Percentiles rank a stretch among this genome's conserved stretches.
phyloP scores from a whole-genome alignment of 2,113 vertebrate species.

The Dicrurus megarhynchus region DNA sequence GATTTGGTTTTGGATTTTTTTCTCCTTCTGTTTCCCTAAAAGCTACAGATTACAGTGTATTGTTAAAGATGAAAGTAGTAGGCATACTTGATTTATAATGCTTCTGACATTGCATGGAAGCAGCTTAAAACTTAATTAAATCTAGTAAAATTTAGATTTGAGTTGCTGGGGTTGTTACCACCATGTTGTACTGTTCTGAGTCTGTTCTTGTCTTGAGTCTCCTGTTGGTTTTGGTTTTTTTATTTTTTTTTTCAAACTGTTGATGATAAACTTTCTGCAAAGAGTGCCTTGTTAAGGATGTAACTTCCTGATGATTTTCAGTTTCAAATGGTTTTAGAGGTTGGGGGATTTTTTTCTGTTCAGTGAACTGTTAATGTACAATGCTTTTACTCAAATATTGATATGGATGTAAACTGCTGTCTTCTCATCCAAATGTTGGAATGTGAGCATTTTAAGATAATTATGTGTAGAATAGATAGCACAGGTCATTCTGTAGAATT shows the following conservation, averaged over 20 bases:
- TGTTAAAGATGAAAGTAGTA: background rate
- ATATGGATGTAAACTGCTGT: background rate
- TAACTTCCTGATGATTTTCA: background rate
- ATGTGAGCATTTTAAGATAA: background rate
- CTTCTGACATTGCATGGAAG: background rate
- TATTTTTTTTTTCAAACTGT: background rate
- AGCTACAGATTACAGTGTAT: background rate
- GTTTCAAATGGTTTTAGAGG: background rate
- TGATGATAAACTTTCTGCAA: background rate
- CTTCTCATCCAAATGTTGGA: background rate
- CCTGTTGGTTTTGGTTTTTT: background rate
- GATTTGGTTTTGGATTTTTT: background rate
- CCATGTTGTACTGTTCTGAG: background rate
- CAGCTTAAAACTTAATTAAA: background rate
- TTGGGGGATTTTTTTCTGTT: background rate
- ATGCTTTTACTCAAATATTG: background rate
- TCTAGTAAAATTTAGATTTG: background rate
- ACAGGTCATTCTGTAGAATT: background rate
- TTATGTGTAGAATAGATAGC: background rate
- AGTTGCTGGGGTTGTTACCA: background rate
- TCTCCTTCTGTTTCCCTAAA: background rate
- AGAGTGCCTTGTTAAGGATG: background rate
- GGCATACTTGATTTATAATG: background rate
- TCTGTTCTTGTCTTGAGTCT: background rate
- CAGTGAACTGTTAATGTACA: background rate